These are phyloP conservation scores for Malurus splendens DNA, from an alignment of 2,797 vertebrate genomes.

Conservation along the genomic window DNA sequence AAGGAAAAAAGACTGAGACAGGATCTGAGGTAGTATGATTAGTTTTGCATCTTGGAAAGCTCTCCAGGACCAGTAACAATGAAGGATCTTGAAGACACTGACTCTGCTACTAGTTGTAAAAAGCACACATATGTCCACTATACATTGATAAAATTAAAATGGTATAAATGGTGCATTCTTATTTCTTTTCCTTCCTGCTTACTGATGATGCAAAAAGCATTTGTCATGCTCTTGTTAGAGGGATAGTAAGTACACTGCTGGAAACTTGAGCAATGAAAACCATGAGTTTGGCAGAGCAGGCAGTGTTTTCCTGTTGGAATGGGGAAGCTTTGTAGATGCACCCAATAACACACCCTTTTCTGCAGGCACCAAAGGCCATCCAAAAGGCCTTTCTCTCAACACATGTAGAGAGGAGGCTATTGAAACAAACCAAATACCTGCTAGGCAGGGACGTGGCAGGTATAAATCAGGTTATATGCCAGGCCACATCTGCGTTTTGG, in stretches of 20 bases:
- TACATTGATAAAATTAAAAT: not conserved
- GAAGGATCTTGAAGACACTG: not conserved
- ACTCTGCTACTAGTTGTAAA: not conserved
- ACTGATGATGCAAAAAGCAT: not conserved
- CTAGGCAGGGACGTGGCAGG: not conserved
- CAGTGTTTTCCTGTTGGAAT: not conserved
- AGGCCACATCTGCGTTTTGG: not conserved
- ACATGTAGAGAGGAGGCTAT: not conserved
- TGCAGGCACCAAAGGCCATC: not conserved
- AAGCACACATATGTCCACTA: not conserved
- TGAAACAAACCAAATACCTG: not conserved
- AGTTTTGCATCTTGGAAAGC: not conserved
- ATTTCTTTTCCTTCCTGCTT: not conserved
- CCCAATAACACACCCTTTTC: not conserved
- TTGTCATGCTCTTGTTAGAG: not conserved
- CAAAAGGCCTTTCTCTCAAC: accelerated
- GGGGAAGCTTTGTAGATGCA: not conserved
- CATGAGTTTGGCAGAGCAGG: not conserved
- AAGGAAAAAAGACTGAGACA: too few relatives aligned
- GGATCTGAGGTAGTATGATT: not conserved
- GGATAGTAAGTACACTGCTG: not conserved
- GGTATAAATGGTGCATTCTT: not conserved
- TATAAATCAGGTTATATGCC: not conserved
- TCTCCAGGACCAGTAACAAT: not conserved
- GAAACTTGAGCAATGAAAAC: not conserved